Percentiles rank a stretch among this genome's conserved stretches.
Conservation (phyloP, 2,113 vertebrate species). For the Strix uralensis region DNA sequence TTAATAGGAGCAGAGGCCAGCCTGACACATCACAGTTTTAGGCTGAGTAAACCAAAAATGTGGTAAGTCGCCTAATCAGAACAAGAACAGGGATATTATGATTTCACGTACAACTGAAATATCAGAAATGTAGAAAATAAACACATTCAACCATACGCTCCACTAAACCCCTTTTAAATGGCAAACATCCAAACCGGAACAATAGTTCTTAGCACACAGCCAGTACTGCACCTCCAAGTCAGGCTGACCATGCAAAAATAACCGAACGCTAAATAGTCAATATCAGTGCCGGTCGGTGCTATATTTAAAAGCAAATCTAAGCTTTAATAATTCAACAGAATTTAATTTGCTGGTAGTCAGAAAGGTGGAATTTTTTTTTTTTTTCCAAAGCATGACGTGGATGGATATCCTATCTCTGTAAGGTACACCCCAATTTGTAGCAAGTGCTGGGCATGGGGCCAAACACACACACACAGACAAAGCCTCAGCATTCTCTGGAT, state of each 20-base stretch:
- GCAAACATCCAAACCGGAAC: not conserved
- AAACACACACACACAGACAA: not conserved
- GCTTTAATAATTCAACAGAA: slow-evolving; percentile 30
- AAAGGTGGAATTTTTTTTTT: not conserved
- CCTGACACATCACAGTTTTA: not conserved
- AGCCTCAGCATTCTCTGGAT: not conserved
- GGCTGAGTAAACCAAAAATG: not conserved
- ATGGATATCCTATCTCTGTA: slow-evolving; percentile 16
- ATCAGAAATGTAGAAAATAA: not conserved
- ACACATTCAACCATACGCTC: not conserved
- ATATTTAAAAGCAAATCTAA: not conserved
- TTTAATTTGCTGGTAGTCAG: not conserved
- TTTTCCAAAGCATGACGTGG: not conserved
- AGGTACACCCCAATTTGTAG: not conserved
- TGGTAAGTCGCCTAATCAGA: not conserved
- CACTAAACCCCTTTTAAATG: not conserved
- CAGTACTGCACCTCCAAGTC: not conserved
- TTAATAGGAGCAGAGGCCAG: not conserved
- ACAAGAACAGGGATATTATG: not conserved
- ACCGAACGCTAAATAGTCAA: not conserved
- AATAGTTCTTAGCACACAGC: not conserved
- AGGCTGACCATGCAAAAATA: not conserved
- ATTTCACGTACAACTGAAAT: not conserved
- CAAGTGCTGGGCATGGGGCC: not conserved
- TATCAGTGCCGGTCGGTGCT: not conserved